Conservation (phyloP, 2,113 vertebrate species). For the Poicephalus meyeri region DNA sequence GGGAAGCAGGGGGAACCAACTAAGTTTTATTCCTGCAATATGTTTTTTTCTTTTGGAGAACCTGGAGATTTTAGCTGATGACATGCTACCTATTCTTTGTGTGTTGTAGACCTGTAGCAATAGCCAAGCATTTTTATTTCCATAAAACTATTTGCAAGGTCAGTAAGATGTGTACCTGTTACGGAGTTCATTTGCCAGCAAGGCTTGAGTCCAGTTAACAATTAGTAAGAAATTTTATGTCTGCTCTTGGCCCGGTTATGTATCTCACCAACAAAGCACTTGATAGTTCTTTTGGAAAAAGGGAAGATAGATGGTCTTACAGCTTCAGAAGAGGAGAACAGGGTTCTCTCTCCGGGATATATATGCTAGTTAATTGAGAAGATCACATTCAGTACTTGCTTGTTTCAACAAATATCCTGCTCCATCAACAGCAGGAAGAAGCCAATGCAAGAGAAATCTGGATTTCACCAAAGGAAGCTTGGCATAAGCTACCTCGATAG, state of each 20-base stretch:
- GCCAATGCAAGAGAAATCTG: not conserved
- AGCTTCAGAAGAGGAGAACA: not conserved
- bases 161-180: not conserved
- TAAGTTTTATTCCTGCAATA: not conserved
- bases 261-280: not conserved
- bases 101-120: not conserved
- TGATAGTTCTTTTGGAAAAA: not conserved
- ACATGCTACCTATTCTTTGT: not conserved
- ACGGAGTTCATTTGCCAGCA: not conserved
- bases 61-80: not conserved
- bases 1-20: not conserved
- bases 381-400: not conserved
- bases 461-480: constrained; percentile 36
- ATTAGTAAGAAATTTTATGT: not conserved
- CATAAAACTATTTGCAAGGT: not conserved
- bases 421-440: constrained; percentile 45
- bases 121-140: not conserved
- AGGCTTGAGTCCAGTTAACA: not conserved
- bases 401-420: constrained; percentile 39
- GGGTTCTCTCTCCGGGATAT: not conserved
- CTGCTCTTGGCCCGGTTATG: not conserved
- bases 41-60: not conserved
- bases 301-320: not conserved
- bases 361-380: not conserved
- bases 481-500: not conserved